Percentiles rank a stretch among this genome's conserved stretches.
These are phyloP conservation scores for Drosophila lutescens DNA, from an alignment of 2,888 invertebrate genomes.

Conservation along the genomic window DNA sequence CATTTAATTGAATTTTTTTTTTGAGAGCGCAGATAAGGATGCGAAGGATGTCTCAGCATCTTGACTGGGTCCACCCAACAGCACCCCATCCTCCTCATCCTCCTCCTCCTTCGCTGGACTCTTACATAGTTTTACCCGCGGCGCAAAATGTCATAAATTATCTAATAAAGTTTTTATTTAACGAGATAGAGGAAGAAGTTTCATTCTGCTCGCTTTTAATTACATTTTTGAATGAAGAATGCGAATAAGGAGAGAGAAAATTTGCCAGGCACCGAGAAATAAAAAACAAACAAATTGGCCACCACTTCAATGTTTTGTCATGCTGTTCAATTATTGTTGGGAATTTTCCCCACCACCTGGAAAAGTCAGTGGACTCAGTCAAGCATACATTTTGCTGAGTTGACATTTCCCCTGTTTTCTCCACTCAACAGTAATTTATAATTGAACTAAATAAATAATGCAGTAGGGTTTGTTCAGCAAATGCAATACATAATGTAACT, in stretches of 20 bases:
- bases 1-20: constrained; percentile 73
- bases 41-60: constrained; percentile 49
- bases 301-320: constrained; percentile 29
- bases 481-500: not conserved
- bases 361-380: constrained; percentile 6
- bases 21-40: constrained; percentile 32
- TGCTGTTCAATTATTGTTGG: constrained; percentile 40
- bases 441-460: constrained; percentile 19
- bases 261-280: constrained; percentile 3
- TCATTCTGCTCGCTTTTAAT: constrained; percentile 53
- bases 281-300: constrained; percentile 31
- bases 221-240: constrained; percentile 50
- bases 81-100: not conserved
- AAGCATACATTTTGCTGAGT: constrained; percentile 30
- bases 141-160: constrained; percentile 64
- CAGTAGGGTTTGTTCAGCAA: not conserved
- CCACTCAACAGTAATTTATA: not conserved
- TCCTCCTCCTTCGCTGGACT: constrained; percentile 2
- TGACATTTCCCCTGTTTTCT: constrained; percentile 1
- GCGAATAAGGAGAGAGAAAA: constrained; percentile 28
- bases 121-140: constrained; percentile 51
- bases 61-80: constrained; percentile 50
- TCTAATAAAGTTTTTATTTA: constrained; percentile 71
- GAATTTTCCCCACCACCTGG: constrained; percentile 15
- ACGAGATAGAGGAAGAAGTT: constrained; percentile 49